Conservation (phyloP, 2,888 invertebrate genomes). For the Lacanobia wlatinum region DNA sequence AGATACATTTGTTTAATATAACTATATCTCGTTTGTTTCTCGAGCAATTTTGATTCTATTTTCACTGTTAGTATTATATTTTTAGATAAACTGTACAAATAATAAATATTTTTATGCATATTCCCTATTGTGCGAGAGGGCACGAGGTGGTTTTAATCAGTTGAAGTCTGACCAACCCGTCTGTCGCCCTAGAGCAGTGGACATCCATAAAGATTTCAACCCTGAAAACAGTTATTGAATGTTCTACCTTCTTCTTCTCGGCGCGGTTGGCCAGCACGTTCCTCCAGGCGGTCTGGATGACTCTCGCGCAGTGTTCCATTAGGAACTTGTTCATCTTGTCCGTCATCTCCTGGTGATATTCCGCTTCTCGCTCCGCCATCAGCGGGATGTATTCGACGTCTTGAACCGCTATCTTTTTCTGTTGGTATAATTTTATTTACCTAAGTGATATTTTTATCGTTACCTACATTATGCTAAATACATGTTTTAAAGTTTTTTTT, state of each 20-base stretch:
- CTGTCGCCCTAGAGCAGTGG: no score
- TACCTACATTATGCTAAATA: not conserved
- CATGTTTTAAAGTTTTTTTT: no score
- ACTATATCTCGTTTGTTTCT: no score
- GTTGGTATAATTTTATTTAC: constrained; percentile 20
- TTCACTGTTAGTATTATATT: no score
- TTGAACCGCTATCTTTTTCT: constrained; percentile 89
- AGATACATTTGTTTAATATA: no score
- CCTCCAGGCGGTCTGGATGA: constrained; percentile 85
- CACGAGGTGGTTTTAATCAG: not conserved
- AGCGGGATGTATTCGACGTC: constrained; percentile 88
- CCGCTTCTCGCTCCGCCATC: constrained; percentile 91
- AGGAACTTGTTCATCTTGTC: constrained; percentile 87
- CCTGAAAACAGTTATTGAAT: no score
- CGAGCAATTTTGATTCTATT: no score
- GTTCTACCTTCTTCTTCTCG: constrained; percentile 84
- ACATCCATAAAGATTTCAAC: not conserved
- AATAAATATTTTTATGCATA: no score
- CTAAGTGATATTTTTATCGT: not conserved
- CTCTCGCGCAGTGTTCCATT: constrained; percentile 83
- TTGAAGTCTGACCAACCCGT: not conserved
- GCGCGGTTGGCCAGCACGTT: constrained; percentile 81
- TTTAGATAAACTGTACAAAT: no score
- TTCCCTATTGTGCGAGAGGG: no score
- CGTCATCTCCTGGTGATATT: constrained; percentile 89